These are phyloP conservation scores for Plutella xylostella DNA, from an alignment of 2,888 invertebrate species.

Conservation along the genomic window DNA sequence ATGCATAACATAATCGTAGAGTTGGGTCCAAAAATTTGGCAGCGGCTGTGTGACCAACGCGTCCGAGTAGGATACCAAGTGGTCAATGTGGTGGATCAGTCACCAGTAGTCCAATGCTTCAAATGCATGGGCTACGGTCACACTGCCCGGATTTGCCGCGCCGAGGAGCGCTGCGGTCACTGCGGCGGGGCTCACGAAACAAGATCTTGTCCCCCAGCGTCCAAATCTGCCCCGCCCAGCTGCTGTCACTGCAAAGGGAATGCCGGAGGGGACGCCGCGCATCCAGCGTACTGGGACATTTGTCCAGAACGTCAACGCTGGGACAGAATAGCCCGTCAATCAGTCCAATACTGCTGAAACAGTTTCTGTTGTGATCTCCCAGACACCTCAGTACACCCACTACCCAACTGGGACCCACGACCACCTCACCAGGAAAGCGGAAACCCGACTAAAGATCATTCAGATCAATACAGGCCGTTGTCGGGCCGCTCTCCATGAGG, in stretches of 20 bases:
- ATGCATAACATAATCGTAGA: neutral
- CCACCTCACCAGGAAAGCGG: no score
- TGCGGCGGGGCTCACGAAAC: neutral
- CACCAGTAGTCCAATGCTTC: neutral
- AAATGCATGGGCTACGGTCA: no score
- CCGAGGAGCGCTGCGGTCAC: neutral
- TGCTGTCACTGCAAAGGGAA: neutral
- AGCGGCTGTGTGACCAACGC: no score
- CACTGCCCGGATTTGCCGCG: no score
- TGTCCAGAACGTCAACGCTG: slow-evolving; percentile 2
- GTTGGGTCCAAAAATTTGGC: no score
- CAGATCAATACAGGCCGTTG: no score
- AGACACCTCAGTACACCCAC: no score
- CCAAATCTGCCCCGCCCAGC: neutral
- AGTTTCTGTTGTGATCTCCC: no score
- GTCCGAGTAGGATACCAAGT: no score
- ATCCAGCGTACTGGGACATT: neutral
- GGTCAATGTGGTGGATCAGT: neutral
- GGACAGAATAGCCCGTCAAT: neutral
- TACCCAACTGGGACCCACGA: no score
- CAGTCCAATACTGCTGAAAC: slow-evolving; percentile 4
- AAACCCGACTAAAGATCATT: no score
- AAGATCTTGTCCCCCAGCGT: neutral
- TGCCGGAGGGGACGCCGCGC: neutral
- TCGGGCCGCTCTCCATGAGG: no score